These are phyloP conservation scores for Apteryx mantelli DNA, from an alignment of 2,113 vertebrate genomes.

Conservation along the genomic window DNA sequence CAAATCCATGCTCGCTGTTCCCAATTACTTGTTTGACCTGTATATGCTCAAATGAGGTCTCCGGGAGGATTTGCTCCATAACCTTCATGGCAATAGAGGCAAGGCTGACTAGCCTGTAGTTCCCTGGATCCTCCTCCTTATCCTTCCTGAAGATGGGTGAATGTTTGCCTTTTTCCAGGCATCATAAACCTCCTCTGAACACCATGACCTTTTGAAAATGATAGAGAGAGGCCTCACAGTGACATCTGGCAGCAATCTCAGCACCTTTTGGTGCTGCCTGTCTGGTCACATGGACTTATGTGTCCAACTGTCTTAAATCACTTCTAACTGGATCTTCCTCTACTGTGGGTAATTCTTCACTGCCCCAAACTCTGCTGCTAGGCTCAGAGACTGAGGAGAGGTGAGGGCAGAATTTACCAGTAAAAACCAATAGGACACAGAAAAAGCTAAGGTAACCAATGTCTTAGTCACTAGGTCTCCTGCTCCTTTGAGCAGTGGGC, in stretches of 20 bases:
- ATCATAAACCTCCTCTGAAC: neutral
- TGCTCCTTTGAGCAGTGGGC: neutral
- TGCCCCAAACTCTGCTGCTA: neutral
- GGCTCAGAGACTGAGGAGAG: neutral
- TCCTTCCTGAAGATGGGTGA: neutral
- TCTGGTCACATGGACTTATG: fast-evolving
- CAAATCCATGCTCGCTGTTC: neutral
- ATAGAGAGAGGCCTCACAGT: neutral
- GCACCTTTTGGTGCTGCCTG: neutral
- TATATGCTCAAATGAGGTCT: neutral
- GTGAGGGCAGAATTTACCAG: neutral
- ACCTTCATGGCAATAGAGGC: neutral
- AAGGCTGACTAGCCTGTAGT: no score
- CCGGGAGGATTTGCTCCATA: neutral
- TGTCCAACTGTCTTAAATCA: neutral
- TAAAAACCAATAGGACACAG: neutral
- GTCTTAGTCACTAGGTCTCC: neutral
- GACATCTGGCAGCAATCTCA: neutral
- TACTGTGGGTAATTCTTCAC: neutral
- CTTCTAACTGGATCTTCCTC: neutral
- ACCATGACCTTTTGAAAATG: neutral
- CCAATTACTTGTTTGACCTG: neutral
- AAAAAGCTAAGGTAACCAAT: neutral
- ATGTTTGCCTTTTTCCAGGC: neutral
- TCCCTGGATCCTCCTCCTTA: neutral